Percentiles rank a stretch among this genome's conserved stretches.
Conservation (phyloP, 2,113 vertebrate genomes). For the Aepyceros melampus region DNA sequence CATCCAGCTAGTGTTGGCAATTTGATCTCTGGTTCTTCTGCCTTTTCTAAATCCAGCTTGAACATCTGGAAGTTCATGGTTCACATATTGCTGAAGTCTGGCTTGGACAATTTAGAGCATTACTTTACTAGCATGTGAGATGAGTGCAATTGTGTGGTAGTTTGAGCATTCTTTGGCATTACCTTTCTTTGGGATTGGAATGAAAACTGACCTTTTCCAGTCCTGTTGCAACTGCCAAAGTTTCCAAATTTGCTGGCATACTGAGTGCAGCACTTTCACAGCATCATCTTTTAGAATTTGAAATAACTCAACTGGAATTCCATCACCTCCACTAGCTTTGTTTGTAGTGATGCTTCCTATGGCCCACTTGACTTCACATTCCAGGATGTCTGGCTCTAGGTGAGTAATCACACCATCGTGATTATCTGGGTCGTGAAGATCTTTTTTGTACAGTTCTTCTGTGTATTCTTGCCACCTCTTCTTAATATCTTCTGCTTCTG, state of each 20-base stretch:
- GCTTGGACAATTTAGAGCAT: not conserved
- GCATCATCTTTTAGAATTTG: not conserved
- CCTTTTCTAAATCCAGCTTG: not conserved
- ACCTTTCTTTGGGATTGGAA: not conserved
- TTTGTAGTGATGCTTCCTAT: not conserved
- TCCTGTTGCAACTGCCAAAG: not conserved
- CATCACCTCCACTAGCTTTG: not conserved
- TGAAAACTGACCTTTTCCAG: not conserved
- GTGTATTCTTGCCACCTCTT: not conserved
- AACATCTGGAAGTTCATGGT: not conserved
- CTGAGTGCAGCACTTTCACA: not conserved
- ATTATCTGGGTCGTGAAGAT: not conserved
- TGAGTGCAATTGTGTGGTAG: accelerated
- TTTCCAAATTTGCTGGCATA: not conserved
- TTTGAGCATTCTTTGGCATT: not conserved
- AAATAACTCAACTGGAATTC: not conserved
- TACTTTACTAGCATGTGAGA: not conserved
- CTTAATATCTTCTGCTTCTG: not conserved
- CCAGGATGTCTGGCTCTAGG: not conserved
- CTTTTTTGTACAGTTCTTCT: not conserved
- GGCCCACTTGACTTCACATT: not conserved
- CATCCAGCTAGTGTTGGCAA: not conserved
- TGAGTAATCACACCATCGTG: not conserved
- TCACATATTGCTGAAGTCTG: not conserved
- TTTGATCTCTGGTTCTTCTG: not conserved